These are phyloP conservation scores for Scaptomyza flava DNA, from an alignment of 2,888 invertebrate genomes.

Conservation along the genomic window DNA sequence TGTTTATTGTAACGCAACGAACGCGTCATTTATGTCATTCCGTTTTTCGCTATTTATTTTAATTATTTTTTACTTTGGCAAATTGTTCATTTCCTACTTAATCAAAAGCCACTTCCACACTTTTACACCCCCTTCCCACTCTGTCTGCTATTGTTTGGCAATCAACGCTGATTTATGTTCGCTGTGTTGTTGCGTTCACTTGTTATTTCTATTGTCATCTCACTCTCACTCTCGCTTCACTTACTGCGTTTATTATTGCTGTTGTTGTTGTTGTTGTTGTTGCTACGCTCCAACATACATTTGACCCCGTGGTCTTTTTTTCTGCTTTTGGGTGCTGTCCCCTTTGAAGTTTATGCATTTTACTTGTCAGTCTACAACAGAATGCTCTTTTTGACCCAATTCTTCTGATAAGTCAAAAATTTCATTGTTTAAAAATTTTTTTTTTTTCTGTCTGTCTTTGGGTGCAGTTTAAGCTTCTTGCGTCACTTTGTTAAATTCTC, in stretches of 20 bases:
- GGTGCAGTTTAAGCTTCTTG: constrained; percentile 30
- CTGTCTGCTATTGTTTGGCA: constrained; percentile 69
- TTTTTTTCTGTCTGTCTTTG: constrained; percentile 6
- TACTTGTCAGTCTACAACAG: constrained; percentile 15
- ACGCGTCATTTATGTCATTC: constrained; percentile 46
- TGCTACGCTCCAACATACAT: constrained; percentile 13
- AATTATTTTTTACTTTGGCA: constrained; percentile 78
- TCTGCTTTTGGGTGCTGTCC: constrained; percentile 6
- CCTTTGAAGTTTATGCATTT: constrained; percentile 35
- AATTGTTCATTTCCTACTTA: constrained; percentile 79
- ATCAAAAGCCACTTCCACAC: neutral
- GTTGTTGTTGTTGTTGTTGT: constrained; percentile 8
- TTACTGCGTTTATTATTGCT: constrained; percentile 15
- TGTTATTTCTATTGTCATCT: constrained; percentile 9
- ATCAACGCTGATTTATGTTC: constrained; percentile 75
- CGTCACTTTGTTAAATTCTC: constrained; percentile 1
- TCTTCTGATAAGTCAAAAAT: constrained; percentile 42
- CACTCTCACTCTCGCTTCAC: neutral
- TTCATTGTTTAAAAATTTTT: constrained; percentile 23
- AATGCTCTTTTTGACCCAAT: constrained; percentile 44
- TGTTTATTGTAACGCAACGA: constrained; percentile 34
- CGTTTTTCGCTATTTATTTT: constrained; percentile 59
- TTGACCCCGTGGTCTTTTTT: constrained; percentile 15
- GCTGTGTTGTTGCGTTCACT: constrained; percentile 36
- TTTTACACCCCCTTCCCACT: neutral